Evolutionary conservation across 2,888 invertebrate species (phyloP), one percentile per base, ranked within the genome.

Genomic region (Hirtodrosophila duncani): DNA sequence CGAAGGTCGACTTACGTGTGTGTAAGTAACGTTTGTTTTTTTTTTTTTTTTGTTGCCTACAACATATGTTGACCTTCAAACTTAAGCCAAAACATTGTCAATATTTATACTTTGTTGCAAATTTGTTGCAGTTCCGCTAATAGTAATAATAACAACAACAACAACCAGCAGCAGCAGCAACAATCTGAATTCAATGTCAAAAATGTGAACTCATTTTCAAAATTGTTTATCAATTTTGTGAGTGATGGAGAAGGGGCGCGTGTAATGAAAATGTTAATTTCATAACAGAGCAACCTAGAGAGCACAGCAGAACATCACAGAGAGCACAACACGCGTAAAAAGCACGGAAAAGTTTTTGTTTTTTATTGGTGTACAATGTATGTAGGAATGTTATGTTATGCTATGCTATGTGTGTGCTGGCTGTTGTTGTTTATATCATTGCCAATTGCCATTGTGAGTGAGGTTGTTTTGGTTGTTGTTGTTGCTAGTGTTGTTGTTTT

Each of bases 61-160:
- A 59, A 46, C 56, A 64, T 66, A 52, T 60, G 50, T 37, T 74
- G 67, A 69, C 79, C 71, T 78, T 71, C 57, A 69, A 53, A 58
- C 23, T 9, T n/a, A n/a, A 11, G 24, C 24, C 18, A 31, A 13
- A 36, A 39, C 39, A 14, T 26, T 55, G 53, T 44, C 45, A 50
- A 65, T 61, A 58, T 62, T 30, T 6, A 21, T 20, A 10, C 30
- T 41, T n/a, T n/a, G n/a, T n/a, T n/a, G n/a, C n/a, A n/a, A n/a
- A n/a, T n/a, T n/a, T n/a, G n/a, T n/a, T n/a, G n/a, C n/a, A n/a
- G 17, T 34, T 26, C 26, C 24, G 24, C n/a, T 30, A 37, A 10
- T 18, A 31, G 11, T 30, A 11, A 9, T 11, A 7, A 6, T n/a
- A 21, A 13, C 33, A 36, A 36, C 29, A 41, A 24, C 31, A 43